A percentile compares a stretch with the other conserved stretches of the same genome.
Conservation (phyloP, 2,113 vertebrate species). For the Ictalurus furcatus region DNA sequence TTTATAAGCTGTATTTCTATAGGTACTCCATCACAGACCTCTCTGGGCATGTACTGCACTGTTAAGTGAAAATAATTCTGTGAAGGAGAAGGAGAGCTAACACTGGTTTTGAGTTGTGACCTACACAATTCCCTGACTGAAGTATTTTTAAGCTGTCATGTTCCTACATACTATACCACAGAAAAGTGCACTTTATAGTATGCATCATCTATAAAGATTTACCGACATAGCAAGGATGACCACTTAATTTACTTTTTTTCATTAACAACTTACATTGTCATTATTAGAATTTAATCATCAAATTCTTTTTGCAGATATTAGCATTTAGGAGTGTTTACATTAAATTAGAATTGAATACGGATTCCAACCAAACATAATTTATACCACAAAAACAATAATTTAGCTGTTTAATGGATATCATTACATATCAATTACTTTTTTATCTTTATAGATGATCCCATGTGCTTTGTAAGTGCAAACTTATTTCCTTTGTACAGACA, state of each 20-base stretch:
- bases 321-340: constrained; percentile 39
- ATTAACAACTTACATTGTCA: background rate
- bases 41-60: background rate
- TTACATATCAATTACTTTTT: constrained; percentile 48
- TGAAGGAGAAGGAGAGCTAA: constrained; percentile 40
- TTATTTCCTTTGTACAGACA: constrained; percentile 85
- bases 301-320: background rate
- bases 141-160: constrained; percentile 61
- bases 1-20: background rate
- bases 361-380: background rate
- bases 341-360: background rate
- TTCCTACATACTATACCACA: constrained; percentile 57
- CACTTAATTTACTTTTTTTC: background rate
- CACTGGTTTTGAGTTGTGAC: constrained; percentile 67
- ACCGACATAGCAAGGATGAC: background rate
- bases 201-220: constrained; percentile 17
- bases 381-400: background rate
- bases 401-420: background rate
- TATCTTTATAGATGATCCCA: constrained; percentile 48
- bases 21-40: background rate
- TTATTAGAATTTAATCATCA: background rate
- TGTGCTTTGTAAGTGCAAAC: constrained; percentile 36
- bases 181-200: constrained; percentile 31
- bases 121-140: constrained; percentile 67
- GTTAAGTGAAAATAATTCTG: background rate